phyloP scores from a whole-genome alignment of 2,888 invertebrate genomes.

The Lithophane leautieri region DNA sequence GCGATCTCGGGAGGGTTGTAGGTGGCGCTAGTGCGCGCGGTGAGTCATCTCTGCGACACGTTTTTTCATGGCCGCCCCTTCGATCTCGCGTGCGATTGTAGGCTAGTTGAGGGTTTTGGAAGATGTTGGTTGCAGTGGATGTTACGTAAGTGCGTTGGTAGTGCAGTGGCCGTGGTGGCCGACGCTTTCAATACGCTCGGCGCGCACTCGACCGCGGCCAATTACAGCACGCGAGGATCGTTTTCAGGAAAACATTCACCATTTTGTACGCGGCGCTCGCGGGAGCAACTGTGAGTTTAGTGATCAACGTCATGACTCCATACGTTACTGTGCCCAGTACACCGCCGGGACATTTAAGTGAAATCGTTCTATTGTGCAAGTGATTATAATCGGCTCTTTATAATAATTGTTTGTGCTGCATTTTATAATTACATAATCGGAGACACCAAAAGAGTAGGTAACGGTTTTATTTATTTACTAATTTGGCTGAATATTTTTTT shows the following conservation, averaged over 20 bases:
- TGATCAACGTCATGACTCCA: constrained; percentile 75
- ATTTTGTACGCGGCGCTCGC: constrained; percentile 84
- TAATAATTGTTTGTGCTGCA: constrained; percentile 70
- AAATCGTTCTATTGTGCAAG: constrained; percentile 78
- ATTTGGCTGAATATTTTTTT: constrained; percentile 28
- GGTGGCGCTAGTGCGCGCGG: constrained; percentile 86
- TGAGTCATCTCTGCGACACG: constrained; percentile 89
- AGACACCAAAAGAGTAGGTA: constrained; percentile 67
- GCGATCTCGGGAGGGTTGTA: constrained; percentile 76
- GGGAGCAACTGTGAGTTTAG: constrained; percentile 76
- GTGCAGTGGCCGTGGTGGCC: constrained; percentile 84
- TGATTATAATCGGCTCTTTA: constrained; percentile 70
- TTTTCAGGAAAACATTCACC: constrained; percentile 89
- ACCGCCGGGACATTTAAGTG: constrained; percentile 72
- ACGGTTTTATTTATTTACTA: constrained; percentile 56
- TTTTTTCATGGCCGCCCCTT: constrained; percentile 88
- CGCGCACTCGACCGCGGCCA: constrained; percentile 84
- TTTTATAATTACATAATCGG: constrained; percentile 69
- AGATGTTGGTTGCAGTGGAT: constrained; percentile 84
- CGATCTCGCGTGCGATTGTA: constrained; percentile 79
- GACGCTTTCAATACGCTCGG: constrained; percentile 82
- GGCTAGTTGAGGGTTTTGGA: constrained; percentile 73
- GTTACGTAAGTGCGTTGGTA: constrained; percentile 87
- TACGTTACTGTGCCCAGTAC: constrained; percentile 68
- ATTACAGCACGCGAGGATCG: constrained; percentile 86